These are phyloP conservation scores for Brenthis daphne DNA, from an alignment of 2,888 invertebrate genomes.

Conservation along the genomic window DNA sequence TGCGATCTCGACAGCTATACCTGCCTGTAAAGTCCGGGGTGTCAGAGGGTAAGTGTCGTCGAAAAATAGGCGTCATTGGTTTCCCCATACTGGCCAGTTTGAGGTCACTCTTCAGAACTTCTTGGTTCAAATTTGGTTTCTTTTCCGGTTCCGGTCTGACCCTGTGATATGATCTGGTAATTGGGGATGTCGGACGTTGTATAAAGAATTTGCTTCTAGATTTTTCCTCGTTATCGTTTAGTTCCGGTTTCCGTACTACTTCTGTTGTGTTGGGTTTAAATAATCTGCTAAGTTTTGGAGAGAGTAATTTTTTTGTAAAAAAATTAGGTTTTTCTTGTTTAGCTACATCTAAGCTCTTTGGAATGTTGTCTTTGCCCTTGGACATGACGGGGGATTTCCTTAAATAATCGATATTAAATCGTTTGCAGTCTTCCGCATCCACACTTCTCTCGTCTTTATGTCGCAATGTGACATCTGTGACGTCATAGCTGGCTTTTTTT, in stretches of 20 bases:
- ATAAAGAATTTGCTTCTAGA: slow-evolving; percentile 74
- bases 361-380: slow-evolving; percentile 56
- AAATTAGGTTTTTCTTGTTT: slow-evolving; percentile 63
- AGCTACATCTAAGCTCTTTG: slow-evolving; percentile 45
- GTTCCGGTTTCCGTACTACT: slow-evolving; percentile 51
- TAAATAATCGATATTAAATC: slow-evolving; percentile 61
- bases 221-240: slow-evolving; percentile 56
- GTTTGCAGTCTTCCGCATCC: slow-evolving; percentile 55
- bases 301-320: slow-evolving; percentile 68
- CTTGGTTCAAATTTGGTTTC: slow-evolving; percentile 42
- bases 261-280: slow-evolving; percentile 66
- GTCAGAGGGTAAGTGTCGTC: slow-evolving; percentile 58
- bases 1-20: slow-evolving; percentile 67
- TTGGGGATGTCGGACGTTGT: slow-evolving; percentile 62
- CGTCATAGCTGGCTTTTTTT: slow-evolving; percentile 63
- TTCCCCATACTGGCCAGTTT: slow-evolving; percentile 72
- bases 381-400: slow-evolving; percentile 55
- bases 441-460: slow-evolving; percentile 54
- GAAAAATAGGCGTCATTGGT: slow-evolving; percentile 76
- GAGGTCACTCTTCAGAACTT: slow-evolving; percentile 65
- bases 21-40: slow-evolving; percentile 62
- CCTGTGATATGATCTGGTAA: slow-evolving; percentile 55
- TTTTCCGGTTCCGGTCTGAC: slow-evolving; percentile 56
- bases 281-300: slow-evolving; percentile 70
- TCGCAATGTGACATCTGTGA: slow-evolving; percentile 53